phyloP scores from a whole-genome alignment of 2,113 vertebrate species.

The Alaudala cheleensis region DNA sequence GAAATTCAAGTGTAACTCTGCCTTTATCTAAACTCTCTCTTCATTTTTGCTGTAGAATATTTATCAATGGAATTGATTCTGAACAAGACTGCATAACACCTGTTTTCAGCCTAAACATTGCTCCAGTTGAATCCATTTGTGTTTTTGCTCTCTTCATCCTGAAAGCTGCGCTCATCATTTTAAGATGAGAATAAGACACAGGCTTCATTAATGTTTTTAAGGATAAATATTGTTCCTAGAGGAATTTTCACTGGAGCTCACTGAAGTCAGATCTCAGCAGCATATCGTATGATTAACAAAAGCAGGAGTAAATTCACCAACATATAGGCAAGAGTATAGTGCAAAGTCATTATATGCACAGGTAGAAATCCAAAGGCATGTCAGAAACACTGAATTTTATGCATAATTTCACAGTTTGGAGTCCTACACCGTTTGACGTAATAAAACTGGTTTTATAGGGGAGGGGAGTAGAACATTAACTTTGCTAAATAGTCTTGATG shows the following conservation, averaged over 20 bases:
- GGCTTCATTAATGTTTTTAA: background rate
- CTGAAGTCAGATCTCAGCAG: background rate
- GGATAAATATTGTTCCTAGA: background rate
- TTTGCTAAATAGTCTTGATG: background rate
- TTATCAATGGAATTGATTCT: background rate
- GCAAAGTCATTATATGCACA: background rate
- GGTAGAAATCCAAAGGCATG: background rate
- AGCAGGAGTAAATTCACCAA: background rate
- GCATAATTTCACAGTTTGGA: background rate
- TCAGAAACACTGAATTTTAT: background rate
- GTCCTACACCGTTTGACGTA: background rate
- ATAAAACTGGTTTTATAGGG: background rate
- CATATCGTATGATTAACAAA: background rate
- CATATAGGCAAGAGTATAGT: background rate
- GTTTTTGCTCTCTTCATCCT: background rate
- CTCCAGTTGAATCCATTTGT: background rate
- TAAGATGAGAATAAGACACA: background rate
- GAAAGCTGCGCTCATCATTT: background rate
- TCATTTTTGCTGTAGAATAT: background rate
- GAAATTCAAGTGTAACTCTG: background rate
- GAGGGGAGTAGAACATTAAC: background rate
- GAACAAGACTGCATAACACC: background rate
- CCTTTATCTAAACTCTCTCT: background rate
- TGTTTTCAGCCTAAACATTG: background rate
- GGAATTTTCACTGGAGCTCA: background rate